Evolutionary conservation across 2,797 vertebrate genomes (phyloP), one percentile per base, ranked within the genome.

Genomic region (Odontamblyopus lacepedii): DNA sequence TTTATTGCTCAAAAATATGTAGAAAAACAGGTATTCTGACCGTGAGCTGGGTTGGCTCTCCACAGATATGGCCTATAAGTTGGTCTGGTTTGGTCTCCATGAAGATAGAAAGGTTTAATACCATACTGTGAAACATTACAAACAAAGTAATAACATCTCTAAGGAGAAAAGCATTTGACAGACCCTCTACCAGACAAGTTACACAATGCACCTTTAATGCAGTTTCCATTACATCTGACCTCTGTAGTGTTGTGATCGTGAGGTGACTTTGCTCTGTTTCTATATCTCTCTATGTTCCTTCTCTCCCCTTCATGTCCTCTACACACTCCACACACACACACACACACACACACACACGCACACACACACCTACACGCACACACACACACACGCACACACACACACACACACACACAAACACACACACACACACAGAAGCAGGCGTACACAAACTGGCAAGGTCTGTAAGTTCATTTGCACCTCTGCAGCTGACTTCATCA

Each of bases 391-490:
- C 62, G 41, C 15, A 30, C 59, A 67, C 69, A 0, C 15, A 70
- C 59, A 38, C 65, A 63, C n/a, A 5, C n/a, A 59, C 26, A 59
- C 57, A 29, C 12, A 29, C 27, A 38, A 32, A n/a, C 75, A 67
- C 73, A 64, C 64, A 1, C 15, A 72, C 63, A 50, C 63, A 63
- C 4, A 61, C 18, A 48, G 7, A 8, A 3, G 16, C 59, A 30
- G 16, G 19, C 12, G 30, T n/a, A n/a, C 19, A 75, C 44, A 69
- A 78, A 50, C 71, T 50, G 77, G 70, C 75, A 75, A 56, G 74
- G 64, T 71, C 59, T 75, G 44, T 53, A 78, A 75, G 74, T 83
- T 91, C 82, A 90, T 90, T 91, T 87, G 76, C 86, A 89, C 84
- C 90, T 89, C 83, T 65, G 80, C 70, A 73, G 85, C 75, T 79